A percentile compares a stretch with the other conserved stretches of the same genome.
phyloP scores from a whole-genome alignment of 2,888 invertebrate genomes.

The Drosophila villosipedis region DNA sequence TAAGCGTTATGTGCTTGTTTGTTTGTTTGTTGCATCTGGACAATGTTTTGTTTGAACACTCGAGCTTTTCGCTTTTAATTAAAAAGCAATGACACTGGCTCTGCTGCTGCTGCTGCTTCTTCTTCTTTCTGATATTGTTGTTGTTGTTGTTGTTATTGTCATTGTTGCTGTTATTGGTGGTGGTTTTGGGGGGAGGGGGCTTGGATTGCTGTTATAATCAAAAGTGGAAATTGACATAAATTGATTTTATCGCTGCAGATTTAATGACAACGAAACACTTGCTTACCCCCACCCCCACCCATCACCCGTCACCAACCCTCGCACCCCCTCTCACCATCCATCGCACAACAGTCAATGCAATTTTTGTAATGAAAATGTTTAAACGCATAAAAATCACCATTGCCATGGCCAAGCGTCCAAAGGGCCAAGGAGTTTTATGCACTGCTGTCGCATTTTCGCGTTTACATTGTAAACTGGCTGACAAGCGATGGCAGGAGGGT shows the following conservation, averaged over 20 bases:
- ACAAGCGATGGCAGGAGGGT: slow-evolving; percentile 53
- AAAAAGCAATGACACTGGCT: slow-evolving; percentile 72
- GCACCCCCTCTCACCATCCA: neutral
- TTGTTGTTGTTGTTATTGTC: slow-evolving; percentile 33
- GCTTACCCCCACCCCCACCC: slow-evolving; percentile 16
- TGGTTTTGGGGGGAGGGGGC: slow-evolving; percentile 8
- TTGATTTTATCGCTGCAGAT: slow-evolving; percentile 80
- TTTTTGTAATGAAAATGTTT: slow-evolving; percentile 82
- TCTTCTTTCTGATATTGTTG: neutral
- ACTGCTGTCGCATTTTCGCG: slow-evolving; percentile 81
- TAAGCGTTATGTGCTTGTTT: slow-evolving; percentile 23
- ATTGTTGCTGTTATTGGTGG: slow-evolving; percentile 34
- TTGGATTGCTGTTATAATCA: slow-evolving; percentile 56
- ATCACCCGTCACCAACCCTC: neutral
- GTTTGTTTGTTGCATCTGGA: slow-evolving; percentile 37
- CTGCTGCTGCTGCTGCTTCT: slow-evolving; percentile 9
- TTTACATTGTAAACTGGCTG: slow-evolving; percentile 82
- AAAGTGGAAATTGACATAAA: slow-evolving; percentile 79
- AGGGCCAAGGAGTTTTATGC: slow-evolving; percentile 76
- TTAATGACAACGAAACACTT: slow-evolving; percentile 79
- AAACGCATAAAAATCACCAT: slow-evolving; percentile 77
- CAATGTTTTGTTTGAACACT: slow-evolving; percentile 77
- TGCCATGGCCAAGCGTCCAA: slow-evolving; percentile 28
- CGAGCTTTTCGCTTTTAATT: slow-evolving; percentile 77
- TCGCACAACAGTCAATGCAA: slow-evolving; percentile 62